These are phyloP conservation scores for Scaptomyza parva DNA, from an alignment of 2,888 invertebrate species.

Conservation along the genomic window DNA sequence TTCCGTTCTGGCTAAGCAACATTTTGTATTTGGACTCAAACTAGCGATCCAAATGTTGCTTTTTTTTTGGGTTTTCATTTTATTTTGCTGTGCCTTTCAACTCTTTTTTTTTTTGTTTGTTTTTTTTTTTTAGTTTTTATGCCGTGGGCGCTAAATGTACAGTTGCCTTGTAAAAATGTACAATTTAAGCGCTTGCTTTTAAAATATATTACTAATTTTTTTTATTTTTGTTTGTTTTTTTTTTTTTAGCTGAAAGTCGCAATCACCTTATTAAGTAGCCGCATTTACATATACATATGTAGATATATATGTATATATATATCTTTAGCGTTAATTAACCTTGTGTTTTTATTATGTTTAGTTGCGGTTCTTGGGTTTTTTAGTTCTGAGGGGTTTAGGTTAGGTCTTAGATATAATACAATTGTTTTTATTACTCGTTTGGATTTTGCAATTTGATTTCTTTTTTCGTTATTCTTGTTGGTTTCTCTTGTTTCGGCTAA, in stretches of 20 bases:
- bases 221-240: constrained; percentile 49
- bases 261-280: constrained; percentile 73
- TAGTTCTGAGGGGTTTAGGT: constrained; percentile 5
- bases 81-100: constrained; percentile 66
- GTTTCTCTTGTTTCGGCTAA: constrained; percentile 46
- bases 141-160: constrained; percentile 77
- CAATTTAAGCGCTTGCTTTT: constrained; percentile 79
- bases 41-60: constrained; percentile 59
- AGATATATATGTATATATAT: constrained; percentile 32
- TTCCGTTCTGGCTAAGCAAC: constrained; percentile 79
- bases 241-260: constrained; percentile 75
- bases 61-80: constrained; percentile 38
- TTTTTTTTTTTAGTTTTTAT: constrained; percentile 52
- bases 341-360: constrained; percentile 63
- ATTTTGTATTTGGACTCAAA: constrained; percentile 37
- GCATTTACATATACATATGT: constrained; percentile 41
- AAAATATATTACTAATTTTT: constrained; percentile 70
- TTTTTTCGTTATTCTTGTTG: background rate
- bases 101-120: constrained; percentile 39
- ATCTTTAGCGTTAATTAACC: constrained; percentile 70
- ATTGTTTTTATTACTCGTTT: constrained; percentile 60
- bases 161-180: constrained; percentile 79
- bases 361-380: constrained; percentile 25
- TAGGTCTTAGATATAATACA: constrained; percentile 76
- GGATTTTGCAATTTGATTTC: constrained; percentile 51